Percentiles rank a stretch among this genome's conserved stretches.
phyloP scores from a whole-genome alignment of 2,113 vertebrate species.

The Peromyscus polionotus region DNA sequence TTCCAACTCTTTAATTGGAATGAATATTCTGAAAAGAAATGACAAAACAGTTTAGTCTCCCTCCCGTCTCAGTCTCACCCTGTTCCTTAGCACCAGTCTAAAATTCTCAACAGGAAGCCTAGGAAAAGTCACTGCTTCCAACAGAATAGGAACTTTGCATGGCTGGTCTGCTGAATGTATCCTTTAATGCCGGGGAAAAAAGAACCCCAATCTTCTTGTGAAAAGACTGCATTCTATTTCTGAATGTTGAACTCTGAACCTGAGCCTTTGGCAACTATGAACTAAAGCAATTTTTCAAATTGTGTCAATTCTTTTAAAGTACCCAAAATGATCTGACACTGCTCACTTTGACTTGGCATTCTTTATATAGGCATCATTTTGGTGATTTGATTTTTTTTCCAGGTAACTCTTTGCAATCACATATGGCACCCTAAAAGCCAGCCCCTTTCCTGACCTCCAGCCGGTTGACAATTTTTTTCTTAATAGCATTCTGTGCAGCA shows the following conservation, averaged over 20 bases:
- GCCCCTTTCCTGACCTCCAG: conserved; percentile 91
- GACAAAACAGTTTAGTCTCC: background rate
- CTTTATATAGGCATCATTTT: background rate
- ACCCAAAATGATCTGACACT: background rate
- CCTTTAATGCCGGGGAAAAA: background rate
- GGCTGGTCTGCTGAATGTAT: background rate
- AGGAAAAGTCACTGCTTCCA: background rate
- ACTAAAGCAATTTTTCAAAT: conserved; percentile 4
- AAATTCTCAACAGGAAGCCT: background rate
- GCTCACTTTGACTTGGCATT: background rate
- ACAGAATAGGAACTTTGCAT: background rate
- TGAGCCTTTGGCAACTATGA: background rate
- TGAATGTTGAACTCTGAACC: background rate
- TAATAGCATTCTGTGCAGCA: conserved; percentile 98
- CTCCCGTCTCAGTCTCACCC: background rate
- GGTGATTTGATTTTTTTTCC: background rate
- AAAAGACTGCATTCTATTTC: background rate
- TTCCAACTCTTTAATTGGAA: background rate
- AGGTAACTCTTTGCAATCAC: background rate
- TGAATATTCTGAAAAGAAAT: conserved; percentile 11
- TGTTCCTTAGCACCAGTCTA: background rate
- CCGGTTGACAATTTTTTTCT: conserved; percentile 98
- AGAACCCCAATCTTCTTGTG: background rate
- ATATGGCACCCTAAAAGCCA: background rate
- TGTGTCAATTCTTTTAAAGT: background rate